These are phyloP conservation scores for Microctonus aethiopoides DNA, from an alignment of 2,888 invertebrate genomes.

Conservation along the genomic window DNA sequence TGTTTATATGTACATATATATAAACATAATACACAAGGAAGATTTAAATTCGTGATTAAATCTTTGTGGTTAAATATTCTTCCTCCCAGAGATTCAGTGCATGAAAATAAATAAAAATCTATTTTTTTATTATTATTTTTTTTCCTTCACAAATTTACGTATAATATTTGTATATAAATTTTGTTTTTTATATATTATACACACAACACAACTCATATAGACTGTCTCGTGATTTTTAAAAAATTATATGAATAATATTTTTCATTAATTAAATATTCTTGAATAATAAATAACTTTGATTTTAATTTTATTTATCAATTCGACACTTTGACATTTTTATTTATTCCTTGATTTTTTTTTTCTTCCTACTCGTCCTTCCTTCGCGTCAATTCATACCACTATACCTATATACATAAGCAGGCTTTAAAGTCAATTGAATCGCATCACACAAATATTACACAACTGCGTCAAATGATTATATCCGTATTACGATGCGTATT, in stretches of 20 bases:
- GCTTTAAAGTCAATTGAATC: background rate
- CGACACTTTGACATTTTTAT: background rate
- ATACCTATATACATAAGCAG: no score
- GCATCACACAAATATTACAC: conserved; percentile 35
- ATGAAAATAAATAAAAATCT: background rate
- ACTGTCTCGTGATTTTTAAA: no score
- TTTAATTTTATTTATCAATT: no score
- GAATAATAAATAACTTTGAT: no score
- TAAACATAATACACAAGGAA: background rate
- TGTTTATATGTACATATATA: background rate
- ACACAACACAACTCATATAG: no score
- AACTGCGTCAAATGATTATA: conserved; percentile 55
- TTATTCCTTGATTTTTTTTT: background rate
- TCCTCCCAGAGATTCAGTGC: conserved; percentile 8
- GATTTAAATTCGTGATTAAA: background rate
- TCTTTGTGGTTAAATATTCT: background rate
- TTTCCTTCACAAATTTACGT: background rate
- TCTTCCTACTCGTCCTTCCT: no score
- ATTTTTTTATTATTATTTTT: background rate
- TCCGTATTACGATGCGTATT: conserved; percentile 52
- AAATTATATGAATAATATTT: no score
- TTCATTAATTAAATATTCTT: no score
- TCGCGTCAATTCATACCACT: no score
- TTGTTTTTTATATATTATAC: background rate
- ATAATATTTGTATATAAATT: background rate